Evolutionary conservation across 2,888 invertebrate genomes (phyloP).

Genomic region (Agonum fuliginosum): DNA sequence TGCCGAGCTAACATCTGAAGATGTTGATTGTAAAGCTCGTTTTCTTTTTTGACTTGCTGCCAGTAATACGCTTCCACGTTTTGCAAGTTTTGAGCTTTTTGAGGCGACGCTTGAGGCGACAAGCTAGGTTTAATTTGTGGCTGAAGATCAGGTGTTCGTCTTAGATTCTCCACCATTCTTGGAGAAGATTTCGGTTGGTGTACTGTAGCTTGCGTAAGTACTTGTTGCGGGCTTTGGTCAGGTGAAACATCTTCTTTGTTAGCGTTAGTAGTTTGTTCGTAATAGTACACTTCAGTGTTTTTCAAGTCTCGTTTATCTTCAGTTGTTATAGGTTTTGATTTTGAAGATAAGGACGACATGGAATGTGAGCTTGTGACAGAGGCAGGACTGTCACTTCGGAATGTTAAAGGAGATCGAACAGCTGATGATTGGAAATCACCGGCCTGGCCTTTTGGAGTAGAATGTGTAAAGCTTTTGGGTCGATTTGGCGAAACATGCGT

Average conservation of each 20-base stretch:
- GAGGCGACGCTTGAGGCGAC: too few species aligned
- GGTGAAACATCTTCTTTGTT: conserved; percentile 52
- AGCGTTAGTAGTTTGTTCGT: conserved; percentile 45
- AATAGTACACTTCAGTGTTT: conserved; percentile 55
- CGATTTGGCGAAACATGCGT: conserved; percentile 57
- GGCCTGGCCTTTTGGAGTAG: conserved; percentile 35
- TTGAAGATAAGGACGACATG: conserved; percentile 32
- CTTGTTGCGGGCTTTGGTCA: conserved; percentile 56
- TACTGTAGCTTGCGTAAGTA: conserved; percentile 45
- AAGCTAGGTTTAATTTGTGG: conserved; percentile 59
- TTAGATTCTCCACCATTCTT: conserved; percentile 69
- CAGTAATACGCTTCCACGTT: conserved; percentile 81
- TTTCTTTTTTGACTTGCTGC: conserved; percentile 81
- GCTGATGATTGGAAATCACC: not conserved
- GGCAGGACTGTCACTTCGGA: conserved; percentile 51
- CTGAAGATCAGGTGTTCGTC: conserved; percentile 54
- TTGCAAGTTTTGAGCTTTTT: conserved; percentile 76
- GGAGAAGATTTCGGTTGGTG: conserved; percentile 67
- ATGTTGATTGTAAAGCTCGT: conserved; percentile 70
- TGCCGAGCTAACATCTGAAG: conserved; percentile 64
- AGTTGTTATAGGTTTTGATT: conserved; percentile 30
- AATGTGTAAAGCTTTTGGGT: conserved; percentile 53
- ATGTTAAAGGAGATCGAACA: conserved; percentile 35
- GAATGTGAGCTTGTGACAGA: conserved; percentile 53
- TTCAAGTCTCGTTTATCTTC: conserved; percentile 54